Percentiles rank a stretch among this genome's conserved stretches.
These are phyloP conservation scores for Pterois miles DNA, from an alignment of 2,797 vertebrate species.

Conservation along the genomic window DNA sequence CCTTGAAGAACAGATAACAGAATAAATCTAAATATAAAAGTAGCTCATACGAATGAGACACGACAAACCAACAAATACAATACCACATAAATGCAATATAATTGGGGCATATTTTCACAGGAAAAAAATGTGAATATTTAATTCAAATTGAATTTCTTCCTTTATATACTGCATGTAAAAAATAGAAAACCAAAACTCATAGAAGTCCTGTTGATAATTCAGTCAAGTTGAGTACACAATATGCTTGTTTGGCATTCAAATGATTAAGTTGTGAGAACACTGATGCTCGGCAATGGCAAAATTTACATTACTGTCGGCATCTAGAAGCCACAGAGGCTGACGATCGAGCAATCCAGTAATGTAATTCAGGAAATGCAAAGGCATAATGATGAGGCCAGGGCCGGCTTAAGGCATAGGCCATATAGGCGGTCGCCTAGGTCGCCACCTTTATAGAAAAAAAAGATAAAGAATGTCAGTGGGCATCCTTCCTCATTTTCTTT, in stretches of 20 bases:
- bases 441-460: no score
- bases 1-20: not conserved
- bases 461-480: no score
- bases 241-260: not conserved
- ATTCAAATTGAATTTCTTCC: no score
- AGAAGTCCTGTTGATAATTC: no score
- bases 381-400: not conserved
- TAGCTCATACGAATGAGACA: not conserved
- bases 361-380: not conserved
- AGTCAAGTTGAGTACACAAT: not conserved
- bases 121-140: not conserved
- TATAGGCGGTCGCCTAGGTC: no score
- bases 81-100: not conserved
- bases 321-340: not conserved
- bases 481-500: no score
- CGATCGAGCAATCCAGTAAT: not conserved
- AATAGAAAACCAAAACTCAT: no score
- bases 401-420: not conserved
- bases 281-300: not conserved
- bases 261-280: not conserved
- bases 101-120: not conserved
- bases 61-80: not conserved
- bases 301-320: not conserved
- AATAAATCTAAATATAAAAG: not conserved
- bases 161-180: no score